These are phyloP conservation scores for Bombycilla garrulus DNA, from an alignment of 2,113 vertebrate species.

Conservation along the genomic window DNA sequence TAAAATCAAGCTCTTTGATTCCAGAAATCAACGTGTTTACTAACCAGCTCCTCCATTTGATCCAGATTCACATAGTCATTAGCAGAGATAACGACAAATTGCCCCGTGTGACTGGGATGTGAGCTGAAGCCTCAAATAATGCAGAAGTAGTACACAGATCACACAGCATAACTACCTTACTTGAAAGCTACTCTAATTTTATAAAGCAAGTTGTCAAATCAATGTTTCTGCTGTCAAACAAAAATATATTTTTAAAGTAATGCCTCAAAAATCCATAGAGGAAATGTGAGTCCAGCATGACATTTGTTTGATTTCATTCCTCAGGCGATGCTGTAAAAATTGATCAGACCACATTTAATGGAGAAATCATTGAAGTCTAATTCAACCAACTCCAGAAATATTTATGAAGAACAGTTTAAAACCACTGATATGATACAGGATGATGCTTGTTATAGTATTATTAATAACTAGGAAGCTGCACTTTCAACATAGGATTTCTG, in stretches of 20 bases:
- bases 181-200: conserved; percentile 55
- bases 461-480: conserved; percentile 28
- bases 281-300: background rate
- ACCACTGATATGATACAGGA: conserved; percentile 31
- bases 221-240: conserved; percentile 29
- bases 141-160: background rate
- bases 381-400: conserved; percentile 50
- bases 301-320: conserved; percentile 47
- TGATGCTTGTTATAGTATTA: conserved; percentile 34
- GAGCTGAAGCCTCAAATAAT: conserved; percentile 28
- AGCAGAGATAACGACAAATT: conserved; percentile 54
- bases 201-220: conserved; percentile 57
- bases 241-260: conserved; percentile 50
- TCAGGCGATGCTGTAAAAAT: conserved; percentile 49
- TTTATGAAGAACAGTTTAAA: conserved; percentile 60
- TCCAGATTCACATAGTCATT: conserved; percentile 53
- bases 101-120: conserved; percentile 5
- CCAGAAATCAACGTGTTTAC: conserved; percentile 48
- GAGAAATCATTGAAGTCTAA: conserved; percentile 65
- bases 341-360: conserved; percentile 61
- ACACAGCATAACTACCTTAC: background rate
- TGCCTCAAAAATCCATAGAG: conserved; percentile 43
- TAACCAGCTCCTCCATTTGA: conserved; percentile 27
- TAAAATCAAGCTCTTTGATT: conserved; percentile 25
- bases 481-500: background rate